Base-by-base conservation (phyloP, 2,888 invertebrate species). In the Drosophila affinis region DNA sequence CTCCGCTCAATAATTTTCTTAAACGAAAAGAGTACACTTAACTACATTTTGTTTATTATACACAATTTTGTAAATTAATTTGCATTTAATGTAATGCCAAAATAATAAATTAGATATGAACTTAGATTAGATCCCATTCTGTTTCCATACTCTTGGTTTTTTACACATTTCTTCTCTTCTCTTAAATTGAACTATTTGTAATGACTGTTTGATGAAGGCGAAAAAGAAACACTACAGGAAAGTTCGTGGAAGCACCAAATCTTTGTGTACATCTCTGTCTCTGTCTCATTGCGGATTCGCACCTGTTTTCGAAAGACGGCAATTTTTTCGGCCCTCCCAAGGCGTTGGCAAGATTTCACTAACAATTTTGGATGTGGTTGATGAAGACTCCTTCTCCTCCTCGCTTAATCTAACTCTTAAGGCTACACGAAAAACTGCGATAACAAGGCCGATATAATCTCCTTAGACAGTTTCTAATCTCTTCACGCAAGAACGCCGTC, bases 401-500 rank as follows among this genome's bases (percentile, higher is more conserved):
- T 74, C 48, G 60, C 74, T 75, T 70, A 64, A 47, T 14, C 62
- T 75, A 62, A 62, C 47, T 45, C 65, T 75, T 87, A 76, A 63
- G 47, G 29, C 68, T 78, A 79, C 59, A 63, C 72, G 54, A 57
- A 34, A 69, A 78, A 70, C 76, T 69, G 72, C 67, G 56, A 62
- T 58, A 68, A 63, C 62, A 75, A 73, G 64, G 74, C 58, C 54
- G 54, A 27, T 27, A 27, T 9, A 45, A 56, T 29, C 18, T 10
- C n/a, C 21, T n/a, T 2, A 7, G 24, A 18, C 54, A 51, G 61
- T 24, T 24, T n/a, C 21, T 29, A 53, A 59, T 46, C 46, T 47
- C 73, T 90, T 91, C 88, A 91, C 93, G 93, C 95, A 72, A 95
- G 92, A 49, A 95, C 93, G 32, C 94, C 93, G 86, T 97, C 97